A percentile compares a stretch with the other conserved stretches of the same genome.
Conservation (phyloP, 2,113 vertebrate genomes). For the Nematolebias whitei region DNA sequence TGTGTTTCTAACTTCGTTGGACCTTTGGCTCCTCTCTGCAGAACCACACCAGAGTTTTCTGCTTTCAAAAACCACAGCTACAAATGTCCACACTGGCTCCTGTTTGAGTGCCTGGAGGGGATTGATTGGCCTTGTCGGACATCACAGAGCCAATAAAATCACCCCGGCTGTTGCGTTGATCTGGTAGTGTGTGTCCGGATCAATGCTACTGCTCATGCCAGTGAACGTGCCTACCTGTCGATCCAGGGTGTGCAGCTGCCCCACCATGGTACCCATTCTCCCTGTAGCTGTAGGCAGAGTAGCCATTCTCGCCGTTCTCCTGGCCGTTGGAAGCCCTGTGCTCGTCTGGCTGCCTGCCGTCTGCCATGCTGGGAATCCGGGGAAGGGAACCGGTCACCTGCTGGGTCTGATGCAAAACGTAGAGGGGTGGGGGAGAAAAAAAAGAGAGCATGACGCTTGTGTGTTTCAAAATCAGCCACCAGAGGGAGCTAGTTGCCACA, state of each 20-base stretch:
- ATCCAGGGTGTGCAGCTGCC: slow-evolving; percentile 50
- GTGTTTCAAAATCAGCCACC: slow-evolving; percentile 26
- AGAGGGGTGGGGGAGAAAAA: not conserved
- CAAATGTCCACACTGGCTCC: slow-evolving; percentile 10
- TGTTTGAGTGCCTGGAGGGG: slow-evolving; percentile 4
- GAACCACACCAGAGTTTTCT: not conserved
- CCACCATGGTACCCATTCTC: slow-evolving; percentile 72
- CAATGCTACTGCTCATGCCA: slow-evolving; percentile 1
- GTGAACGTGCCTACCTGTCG: slow-evolving; percentile 50
- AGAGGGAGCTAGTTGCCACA: slow-evolving; percentile 41
- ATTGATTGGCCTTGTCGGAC: slow-evolving; percentile 16
- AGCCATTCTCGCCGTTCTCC: slow-evolving; percentile 73
- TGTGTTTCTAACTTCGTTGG: too few relatives aligned
- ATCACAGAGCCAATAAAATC: slow-evolving; percentile 20
- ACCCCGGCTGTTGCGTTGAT: slow-evolving; percentile 21
- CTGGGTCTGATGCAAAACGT: not conserved
- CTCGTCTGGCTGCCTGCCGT: slow-evolving; percentile 71
- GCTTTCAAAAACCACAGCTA: not conserved
- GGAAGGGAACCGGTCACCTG: slow-evolving; percentile 49
- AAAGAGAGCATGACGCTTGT: not conserved
- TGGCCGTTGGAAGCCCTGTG: slow-evolving; percentile 72
- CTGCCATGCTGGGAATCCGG: slow-evolving; percentile 71
- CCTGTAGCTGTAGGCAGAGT: slow-evolving; percentile 69
- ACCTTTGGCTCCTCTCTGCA: too few relatives aligned
- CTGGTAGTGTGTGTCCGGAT: slow-evolving; percentile 7